phyloP scores from a whole-genome alignment of 1,140 invertebrate genomes.

The Hyposmocoma kahamanoa region DNA sequence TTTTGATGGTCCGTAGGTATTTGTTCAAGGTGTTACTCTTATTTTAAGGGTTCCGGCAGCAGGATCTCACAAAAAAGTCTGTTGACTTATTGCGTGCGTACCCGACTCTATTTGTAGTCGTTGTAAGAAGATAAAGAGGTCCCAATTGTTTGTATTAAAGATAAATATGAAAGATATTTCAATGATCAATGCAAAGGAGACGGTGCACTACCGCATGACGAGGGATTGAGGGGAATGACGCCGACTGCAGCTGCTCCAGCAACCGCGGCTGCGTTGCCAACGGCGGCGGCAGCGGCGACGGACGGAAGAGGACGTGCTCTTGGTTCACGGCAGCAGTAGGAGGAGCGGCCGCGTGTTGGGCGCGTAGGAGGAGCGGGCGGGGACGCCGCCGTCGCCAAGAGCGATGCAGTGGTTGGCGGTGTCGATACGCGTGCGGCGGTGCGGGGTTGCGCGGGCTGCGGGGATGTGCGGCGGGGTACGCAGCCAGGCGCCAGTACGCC shows the following conservation, averaged over 20 bases:
- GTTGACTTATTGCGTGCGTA: no score
- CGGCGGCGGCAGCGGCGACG: conserved; percentile 26
- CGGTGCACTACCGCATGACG: background rate
- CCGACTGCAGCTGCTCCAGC: background rate
- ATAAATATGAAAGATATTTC: no score
- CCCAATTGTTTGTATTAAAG: no score
- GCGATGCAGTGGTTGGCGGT: conserved; percentile 56
- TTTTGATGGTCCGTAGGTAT: no score
- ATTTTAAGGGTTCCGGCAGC: no score
- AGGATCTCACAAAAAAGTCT: no score
- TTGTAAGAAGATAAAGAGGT: no score
- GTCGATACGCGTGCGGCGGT: conserved; percentile 53
- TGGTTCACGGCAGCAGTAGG: background rate
- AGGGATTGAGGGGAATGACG: conserved; percentile 26
- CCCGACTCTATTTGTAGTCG: no score
- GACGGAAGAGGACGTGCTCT: no score
- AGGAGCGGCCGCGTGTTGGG: background rate
- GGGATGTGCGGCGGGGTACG: conserved; percentile 23
- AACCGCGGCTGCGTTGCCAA: background rate
- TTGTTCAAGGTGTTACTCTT: no score
- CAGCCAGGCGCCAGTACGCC: conserved; percentile 38
- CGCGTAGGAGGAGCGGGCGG: conserved; percentile 16
- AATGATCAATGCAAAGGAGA: background rate
- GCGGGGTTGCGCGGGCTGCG: conserved; percentile 18
- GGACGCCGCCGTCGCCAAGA: conserved; percentile 23